Evolutionary conservation across 2,797 vertebrate genomes (phyloP), one percentile per base, ranked within the genome.

Genomic region (Gallinago nigripennis): DNA sequence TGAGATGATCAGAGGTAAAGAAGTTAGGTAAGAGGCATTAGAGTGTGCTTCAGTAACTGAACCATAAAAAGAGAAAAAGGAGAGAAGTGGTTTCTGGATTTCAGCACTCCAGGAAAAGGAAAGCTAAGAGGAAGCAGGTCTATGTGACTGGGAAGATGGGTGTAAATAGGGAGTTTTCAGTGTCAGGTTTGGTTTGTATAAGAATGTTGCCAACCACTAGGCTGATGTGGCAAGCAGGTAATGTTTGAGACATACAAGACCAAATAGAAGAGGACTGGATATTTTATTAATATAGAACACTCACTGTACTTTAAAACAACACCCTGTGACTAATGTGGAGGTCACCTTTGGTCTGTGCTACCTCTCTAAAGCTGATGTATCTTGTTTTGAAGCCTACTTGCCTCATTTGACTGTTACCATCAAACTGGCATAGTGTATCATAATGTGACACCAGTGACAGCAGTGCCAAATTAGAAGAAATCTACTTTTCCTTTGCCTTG

Each of bases 141-240:
- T 39, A 1, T 1, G 0, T n/a, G 31, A 10, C 23, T 54, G 16
- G 45, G 41, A 18, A 33, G 9, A 17, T 30, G 18, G 21, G 24
- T 54, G 9, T 24, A n/a, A 56, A 71, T 0, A 28, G 39, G 24
- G 51, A 53, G 25, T 17, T 56, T 87, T 53, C 30, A 19, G n/a
- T 12, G 16, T 48, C 3, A 3, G 9, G 8, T 88, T 58, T 53
- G 28, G 23, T 31, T 27, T 23, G 6, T 33, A 2, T 23, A 33
- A 45, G 20, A 30, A 35, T 28, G 9, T 50, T 77, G 19, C 15
- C 79, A 72, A 1, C 18, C 9, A 27, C 15, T 31, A n/a, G 35
- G 35, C 21, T 86, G 45, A 23, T 28, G 5, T 45, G 39, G 21
- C 50, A 48, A 66, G 58, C 43, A n/a, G 14, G 7, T 20, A 19